Percentiles rank a stretch among this genome's conserved stretches.
phyloP scores from a whole-genome alignment of 2,888 invertebrate species.

The Galerucella pusilla region DNA sequence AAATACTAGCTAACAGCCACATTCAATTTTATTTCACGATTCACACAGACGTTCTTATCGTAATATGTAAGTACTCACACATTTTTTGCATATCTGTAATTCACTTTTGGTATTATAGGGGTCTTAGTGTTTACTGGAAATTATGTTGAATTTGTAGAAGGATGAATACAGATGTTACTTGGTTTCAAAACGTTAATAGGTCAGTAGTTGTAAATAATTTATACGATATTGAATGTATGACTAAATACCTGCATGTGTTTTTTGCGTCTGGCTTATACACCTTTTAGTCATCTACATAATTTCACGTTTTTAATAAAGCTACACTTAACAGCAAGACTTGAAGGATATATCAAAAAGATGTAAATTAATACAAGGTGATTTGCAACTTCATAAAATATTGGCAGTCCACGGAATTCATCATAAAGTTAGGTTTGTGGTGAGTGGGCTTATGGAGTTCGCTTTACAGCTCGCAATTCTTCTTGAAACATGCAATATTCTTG shows the following conservation, averaged over 20 bases:
- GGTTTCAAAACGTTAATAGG: constrained; percentile 23
- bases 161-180: not conserved
- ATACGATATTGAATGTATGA: not conserved
- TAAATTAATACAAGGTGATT: not conserved
- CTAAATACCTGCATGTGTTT: constrained; percentile 20
- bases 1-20: no score
- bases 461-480: no score
- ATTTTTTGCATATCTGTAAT: not conserved
- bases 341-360: not conserved
- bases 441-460: no score
- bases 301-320: constrained; percentile 2
- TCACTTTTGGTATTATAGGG: not conserved
- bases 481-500: no score
- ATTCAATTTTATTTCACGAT: no score
- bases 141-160: not conserved
- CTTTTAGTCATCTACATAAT: constrained; percentile 16
- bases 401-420: not conserved
- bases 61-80: not conserved
- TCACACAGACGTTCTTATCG: no score
- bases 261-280: constrained; percentile 2
- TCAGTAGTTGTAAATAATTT: constrained; percentile 27
- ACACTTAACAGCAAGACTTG: not conserved
- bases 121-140: not conserved
- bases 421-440: no score
- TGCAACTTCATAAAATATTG: not conserved